phyloP scores from a whole-genome alignment of 1,140 invertebrate genomes.

The Condylostylus longicornis region DNA sequence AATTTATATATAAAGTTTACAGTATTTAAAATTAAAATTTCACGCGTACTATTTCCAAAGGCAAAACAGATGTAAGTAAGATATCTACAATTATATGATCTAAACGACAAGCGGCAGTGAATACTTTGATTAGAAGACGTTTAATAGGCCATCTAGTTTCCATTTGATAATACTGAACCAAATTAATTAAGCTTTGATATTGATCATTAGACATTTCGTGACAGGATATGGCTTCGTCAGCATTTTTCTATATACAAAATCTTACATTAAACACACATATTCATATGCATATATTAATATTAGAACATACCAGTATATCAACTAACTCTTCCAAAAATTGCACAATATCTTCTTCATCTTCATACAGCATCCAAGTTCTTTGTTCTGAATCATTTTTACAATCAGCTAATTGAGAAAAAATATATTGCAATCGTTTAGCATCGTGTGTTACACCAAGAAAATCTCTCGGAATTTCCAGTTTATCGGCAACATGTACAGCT shows the following conservation, averaged over 20 bases:
- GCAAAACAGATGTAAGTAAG: slow-evolving; percentile 70
- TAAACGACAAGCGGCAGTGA: slow-evolving; percentile 71
- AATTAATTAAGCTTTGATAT: slow-evolving; percentile 56
- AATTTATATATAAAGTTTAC: neutral
- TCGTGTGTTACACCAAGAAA: slow-evolving; percentile 47
- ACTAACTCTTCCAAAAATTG: slow-evolving; percentile 69
- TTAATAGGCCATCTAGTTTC: slow-evolving; percentile 72
- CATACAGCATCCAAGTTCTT: slow-evolving; percentile 81
- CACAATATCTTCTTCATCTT: slow-evolving; percentile 74
- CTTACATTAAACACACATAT: neutral
- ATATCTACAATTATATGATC: slow-evolving; percentile 63
- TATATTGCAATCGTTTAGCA: slow-evolving; percentile 58
- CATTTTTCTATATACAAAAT: slow-evolving; percentile 48
- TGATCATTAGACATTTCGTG: slow-evolving; percentile 60
- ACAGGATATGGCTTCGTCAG: slow-evolving; percentile 62
- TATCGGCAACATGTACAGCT: slow-evolving; percentile 27
- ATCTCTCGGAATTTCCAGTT: slow-evolving; percentile 28
- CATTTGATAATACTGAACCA: slow-evolving; percentile 87
- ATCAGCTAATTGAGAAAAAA: slow-evolving; percentile 64
- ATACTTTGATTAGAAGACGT: slow-evolving; percentile 62
- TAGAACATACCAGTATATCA: slow-evolving; percentile 61
- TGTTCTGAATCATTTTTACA: slow-evolving; percentile 89
- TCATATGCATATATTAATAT: neutral
- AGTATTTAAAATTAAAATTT: neutral
- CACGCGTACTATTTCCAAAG: slow-evolving; percentile 68